phyloP scores from a whole-genome alignment of 2,888 invertebrate species.

The Andrena minutula region DNA sequence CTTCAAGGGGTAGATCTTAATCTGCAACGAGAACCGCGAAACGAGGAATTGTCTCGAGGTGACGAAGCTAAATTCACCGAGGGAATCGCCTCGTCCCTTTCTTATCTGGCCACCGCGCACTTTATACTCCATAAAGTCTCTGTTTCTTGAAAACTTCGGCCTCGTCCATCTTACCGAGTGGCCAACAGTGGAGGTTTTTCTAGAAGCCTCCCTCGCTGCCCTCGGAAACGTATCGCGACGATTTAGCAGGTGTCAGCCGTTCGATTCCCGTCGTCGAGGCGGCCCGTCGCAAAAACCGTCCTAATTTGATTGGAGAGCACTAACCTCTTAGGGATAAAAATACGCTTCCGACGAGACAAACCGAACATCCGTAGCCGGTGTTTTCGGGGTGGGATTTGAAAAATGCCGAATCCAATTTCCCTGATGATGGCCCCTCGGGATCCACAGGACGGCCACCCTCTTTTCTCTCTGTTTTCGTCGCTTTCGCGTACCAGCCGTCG shows the following conservation, averaged over 20 bases:
- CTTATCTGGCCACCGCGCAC: slow-evolving; percentile 36
- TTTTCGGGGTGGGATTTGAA: slow-evolving; percentile 75
- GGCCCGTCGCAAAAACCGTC: slow-evolving; percentile 56
- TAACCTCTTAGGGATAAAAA: slow-evolving; percentile 68
- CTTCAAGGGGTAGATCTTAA: slow-evolving; percentile 83
- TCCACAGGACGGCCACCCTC: slow-evolving; percentile 45
- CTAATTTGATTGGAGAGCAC: slow-evolving; percentile 68
- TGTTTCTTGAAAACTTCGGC: neutral
- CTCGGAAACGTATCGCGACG: slow-evolving; percentile 40
- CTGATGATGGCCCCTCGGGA: slow-evolving; percentile 82
- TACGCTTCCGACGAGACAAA: slow-evolving; percentile 60
- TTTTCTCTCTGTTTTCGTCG: slow-evolving; percentile 69
- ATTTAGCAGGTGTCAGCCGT: slow-evolving; percentile 57
- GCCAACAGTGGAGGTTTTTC: neutral
- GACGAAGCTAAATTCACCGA: slow-evolving; percentile 66
- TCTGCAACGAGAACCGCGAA: slow-evolving; percentile 77
- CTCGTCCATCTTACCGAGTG: neutral
- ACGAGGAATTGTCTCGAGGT: slow-evolving; percentile 70
- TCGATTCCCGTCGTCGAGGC: slow-evolving; percentile 27
- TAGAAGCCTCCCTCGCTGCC: neutral
- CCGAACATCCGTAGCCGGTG: slow-evolving; percentile 59
- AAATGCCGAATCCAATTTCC: slow-evolving; percentile 83
- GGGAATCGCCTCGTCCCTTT: slow-evolving; percentile 51
- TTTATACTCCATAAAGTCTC: neutral
- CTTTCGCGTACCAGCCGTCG: slow-evolving; percentile 56